A percentile compares a stretch with the other conserved stretches of the same genome.
Evolutionary conservation across 2,888 invertebrate species (phyloP).

Genomic region (Autographa gamma): DNA sequence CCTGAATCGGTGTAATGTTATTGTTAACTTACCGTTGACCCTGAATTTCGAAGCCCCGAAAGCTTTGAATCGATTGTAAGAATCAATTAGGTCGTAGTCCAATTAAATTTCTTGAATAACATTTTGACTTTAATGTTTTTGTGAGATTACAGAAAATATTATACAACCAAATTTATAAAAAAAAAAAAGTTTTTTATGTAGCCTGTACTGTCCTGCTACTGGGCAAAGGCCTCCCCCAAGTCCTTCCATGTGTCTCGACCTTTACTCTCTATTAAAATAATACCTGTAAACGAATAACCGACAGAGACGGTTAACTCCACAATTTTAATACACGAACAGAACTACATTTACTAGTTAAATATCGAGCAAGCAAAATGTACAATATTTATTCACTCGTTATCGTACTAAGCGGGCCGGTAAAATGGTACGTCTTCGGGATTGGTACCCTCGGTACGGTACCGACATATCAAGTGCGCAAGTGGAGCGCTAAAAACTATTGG

Average conservation of each 20-base stretch:
- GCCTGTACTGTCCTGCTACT: no score
- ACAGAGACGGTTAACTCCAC: background rate
- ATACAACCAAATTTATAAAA: no score
- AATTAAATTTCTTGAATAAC: background rate
- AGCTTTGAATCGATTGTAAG: background rate
- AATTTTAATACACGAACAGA: slow-evolving; percentile 4
- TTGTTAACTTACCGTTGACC: background rate
- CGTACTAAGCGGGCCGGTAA: slow-evolving; percentile 11
- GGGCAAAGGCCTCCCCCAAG: no score
- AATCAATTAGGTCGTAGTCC: background rate
- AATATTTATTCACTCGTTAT: slow-evolving; percentile 25
- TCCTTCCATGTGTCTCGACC: no score
- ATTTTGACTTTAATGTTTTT: no score
- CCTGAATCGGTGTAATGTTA: slow-evolving; percentile 7
- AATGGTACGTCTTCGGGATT: slow-evolving; percentile 18
- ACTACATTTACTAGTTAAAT: background rate
- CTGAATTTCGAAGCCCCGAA: background rate
- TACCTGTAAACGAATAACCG: no score
- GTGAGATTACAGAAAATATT: no score
- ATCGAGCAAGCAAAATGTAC: background rate
- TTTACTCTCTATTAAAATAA: no score
- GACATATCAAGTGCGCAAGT: slow-evolving; percentile 27
- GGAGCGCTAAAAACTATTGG: slow-evolving; percentile 43
- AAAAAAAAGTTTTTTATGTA: no score
- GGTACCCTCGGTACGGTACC: background rate